Evolutionary conservation across 2,113 vertebrate species (phyloP).

Genomic region (Turdus rufiventris): DNA sequence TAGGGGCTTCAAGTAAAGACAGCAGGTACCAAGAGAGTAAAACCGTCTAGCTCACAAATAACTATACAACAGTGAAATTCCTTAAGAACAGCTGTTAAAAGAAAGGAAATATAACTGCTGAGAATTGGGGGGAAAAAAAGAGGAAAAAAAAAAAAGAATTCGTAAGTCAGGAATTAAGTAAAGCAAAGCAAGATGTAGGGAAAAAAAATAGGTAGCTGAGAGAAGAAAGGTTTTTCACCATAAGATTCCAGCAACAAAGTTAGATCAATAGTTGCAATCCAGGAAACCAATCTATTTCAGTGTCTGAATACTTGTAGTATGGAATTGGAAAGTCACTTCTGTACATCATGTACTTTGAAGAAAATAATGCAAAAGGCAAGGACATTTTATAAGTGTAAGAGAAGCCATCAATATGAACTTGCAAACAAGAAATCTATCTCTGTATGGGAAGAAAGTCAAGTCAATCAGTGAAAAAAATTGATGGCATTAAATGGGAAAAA

Average conservation of each 20-base stretch:
- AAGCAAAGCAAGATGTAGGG: background rate
- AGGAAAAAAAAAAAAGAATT: background rate
- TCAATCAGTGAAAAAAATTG: background rate
- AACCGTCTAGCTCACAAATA: conserved; percentile 41
- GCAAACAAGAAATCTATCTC: background rate
- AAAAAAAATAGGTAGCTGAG: background rate
- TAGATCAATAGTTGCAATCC: background rate
- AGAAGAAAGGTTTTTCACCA: background rate
- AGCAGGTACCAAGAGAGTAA: conserved; percentile 61
- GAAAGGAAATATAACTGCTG: background rate
- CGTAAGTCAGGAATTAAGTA: background rate
- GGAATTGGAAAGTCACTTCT: background rate
- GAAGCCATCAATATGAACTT: background rate
- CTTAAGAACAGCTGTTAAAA: conserved; percentile 33
- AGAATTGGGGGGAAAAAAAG: background rate
- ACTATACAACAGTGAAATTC: conserved; percentile 34
- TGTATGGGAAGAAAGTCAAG: background rate
- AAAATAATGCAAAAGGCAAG: background rate
- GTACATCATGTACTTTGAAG: background rate
- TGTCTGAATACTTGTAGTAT: background rate
- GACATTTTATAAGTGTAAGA: background rate
- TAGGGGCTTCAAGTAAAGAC: conserved; percentile 60
- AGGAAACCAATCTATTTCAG: background rate
- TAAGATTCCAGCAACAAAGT: background rate
- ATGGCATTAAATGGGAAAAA: background rate